Evolutionary conservation across 2,888 invertebrate genomes (phyloP), one percentile per base, ranked within the genome.

Genomic region (Caradrina kadenii): DNA sequence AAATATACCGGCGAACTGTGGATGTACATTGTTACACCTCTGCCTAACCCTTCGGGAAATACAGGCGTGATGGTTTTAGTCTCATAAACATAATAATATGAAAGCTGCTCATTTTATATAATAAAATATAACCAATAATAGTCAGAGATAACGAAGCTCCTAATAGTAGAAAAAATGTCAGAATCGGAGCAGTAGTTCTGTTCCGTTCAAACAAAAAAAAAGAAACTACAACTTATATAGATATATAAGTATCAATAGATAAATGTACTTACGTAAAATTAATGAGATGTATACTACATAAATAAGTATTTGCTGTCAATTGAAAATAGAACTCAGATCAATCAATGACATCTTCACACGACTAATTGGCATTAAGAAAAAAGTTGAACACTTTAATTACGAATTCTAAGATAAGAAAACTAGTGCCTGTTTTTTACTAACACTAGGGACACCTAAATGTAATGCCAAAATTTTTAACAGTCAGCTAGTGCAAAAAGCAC

Each of bases 341-440:
- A 65, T 42, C 31, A 15, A 21, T 45, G 10, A 21, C 35, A 22
- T 17, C 1, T 19, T 4, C 7, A 0, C 42, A 11, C 21, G 1
- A 42, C 31, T 45, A 22, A 54, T 19, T 49, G 3, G 10, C 39
- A 65, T 17, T 17, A 1, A 42, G 5, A 68, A n/a, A 64, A 67
- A 13, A 0, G 1, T 10, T 26, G 7, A 1, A n/a, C 53, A 26
- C 1, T 49, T 49, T 48, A 21, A 62, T 35, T 17, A 26, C 5
- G 7, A 11, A 53, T 42, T 45, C 1, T 48, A 19, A 48, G 15
- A 19, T 19, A 45, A 45, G 45, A 15, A 45, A 45, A 45, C 6
- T 45, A 42, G 42, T 17, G 5, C 6, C 17, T 13, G 11, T 13
- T 11, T 39, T 35, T 39, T 39, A 17, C 5, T 4, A 15, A 17